Percentiles rank a stretch among this genome's conserved stretches.
Conservation (phyloP, 2,797 vertebrate genomes). For the Orestias chungarensis region DNA sequence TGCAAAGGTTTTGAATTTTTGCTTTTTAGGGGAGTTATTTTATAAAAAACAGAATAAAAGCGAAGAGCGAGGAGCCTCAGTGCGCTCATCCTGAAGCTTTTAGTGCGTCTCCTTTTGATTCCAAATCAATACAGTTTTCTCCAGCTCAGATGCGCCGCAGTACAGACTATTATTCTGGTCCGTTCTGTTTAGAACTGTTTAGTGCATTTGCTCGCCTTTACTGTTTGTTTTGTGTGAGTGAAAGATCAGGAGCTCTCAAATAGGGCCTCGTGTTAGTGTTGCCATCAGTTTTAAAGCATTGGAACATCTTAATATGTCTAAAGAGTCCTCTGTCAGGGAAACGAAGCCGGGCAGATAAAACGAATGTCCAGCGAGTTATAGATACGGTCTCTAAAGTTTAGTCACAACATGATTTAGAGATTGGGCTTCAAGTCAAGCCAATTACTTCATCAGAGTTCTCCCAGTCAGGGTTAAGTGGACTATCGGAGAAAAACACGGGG, state of each 20-base stretch:
- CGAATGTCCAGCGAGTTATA: slow-evolving; percentile 13
- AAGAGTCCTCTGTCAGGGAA: slow-evolving; percentile 33
- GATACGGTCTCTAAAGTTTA: slow-evolving; percentile 6
- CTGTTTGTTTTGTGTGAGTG: slow-evolving; percentile 17
- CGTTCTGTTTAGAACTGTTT: slow-evolving; percentile 36
- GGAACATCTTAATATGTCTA: slow-evolving; percentile 31
- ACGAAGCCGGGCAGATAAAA: slow-evolving; percentile 15
- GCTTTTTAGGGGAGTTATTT: slow-evolving; percentile 4
- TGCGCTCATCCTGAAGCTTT: slow-evolving; percentile 42
- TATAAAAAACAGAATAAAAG: slow-evolving; percentile 13
- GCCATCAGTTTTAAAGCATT: slow-evolving; percentile 34
- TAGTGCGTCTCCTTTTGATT: slow-evolving; percentile 42
- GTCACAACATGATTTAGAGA: slow-evolving; percentile 57
- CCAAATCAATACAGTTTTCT: slow-evolving; percentile 45
- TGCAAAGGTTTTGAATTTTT: slow-evolving; percentile 9
- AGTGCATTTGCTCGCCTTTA: slow-evolving; percentile 27
- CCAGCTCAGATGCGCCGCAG: slow-evolving; percentile 30
- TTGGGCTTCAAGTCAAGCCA: slow-evolving; percentile 59
- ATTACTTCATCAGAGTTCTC: slow-evolving; percentile 59
- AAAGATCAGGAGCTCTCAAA: slow-evolving; percentile 7
- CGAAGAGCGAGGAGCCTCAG: slow-evolving; percentile 22
- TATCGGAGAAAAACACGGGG: slow-evolving; percentile 46
- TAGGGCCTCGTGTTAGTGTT: slow-evolving; percentile 19
- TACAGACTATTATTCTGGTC: slow-evolving; percentile 39
- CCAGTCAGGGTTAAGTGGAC: slow-evolving; percentile 64